Evolutionary conservation across 1,140 invertebrate species (phyloP).

Genomic region (Doryteuthis pealeii): DNA sequence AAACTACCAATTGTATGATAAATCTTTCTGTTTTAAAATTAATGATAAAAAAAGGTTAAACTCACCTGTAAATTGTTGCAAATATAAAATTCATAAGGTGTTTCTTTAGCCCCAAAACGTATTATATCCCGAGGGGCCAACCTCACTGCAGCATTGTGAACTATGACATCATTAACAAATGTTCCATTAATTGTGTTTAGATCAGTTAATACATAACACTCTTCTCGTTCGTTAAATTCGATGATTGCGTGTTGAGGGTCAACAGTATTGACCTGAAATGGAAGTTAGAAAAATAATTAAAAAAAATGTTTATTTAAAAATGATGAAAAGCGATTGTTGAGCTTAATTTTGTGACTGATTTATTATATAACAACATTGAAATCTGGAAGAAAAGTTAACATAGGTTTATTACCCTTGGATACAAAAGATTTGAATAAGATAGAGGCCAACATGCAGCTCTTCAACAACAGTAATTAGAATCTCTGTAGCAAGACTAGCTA

Average conservation of each 20-base stretch:
- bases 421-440: neutral
- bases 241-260: constrained; percentile 59
- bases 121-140: constrained; percentile 56
- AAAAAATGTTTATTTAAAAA: neutral
- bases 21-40: too few relatives aligned
- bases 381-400: too few relatives aligned
- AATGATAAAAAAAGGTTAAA: neutral
- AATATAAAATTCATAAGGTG: constrained; percentile 49
- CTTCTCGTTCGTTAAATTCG: constrained; percentile 57
- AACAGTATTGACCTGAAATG: constrained; percentile 45
- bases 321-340: neutral
- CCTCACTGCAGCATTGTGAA: constrained; percentile 59
- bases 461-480: too few relatives aligned
- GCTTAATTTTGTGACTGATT: neutral
- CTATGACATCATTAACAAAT: constrained; percentile 58
- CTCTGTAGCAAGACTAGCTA: too few relatives aligned
- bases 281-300: constrained; percentile 1
- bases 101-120: constrained; percentile 55
- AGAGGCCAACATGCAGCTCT: too few relatives aligned
- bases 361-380: too few relatives aligned
- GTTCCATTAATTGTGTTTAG: constrained; percentile 59
- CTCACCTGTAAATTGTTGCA: constrained; percentile 27
- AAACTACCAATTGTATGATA: too few relatives aligned
- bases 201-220: constrained; percentile 58
- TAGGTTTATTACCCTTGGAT: neutral